Base-by-base conservation (phyloP, 2,888 invertebrate genomes). In the Apodemia hepburni region DNA sequence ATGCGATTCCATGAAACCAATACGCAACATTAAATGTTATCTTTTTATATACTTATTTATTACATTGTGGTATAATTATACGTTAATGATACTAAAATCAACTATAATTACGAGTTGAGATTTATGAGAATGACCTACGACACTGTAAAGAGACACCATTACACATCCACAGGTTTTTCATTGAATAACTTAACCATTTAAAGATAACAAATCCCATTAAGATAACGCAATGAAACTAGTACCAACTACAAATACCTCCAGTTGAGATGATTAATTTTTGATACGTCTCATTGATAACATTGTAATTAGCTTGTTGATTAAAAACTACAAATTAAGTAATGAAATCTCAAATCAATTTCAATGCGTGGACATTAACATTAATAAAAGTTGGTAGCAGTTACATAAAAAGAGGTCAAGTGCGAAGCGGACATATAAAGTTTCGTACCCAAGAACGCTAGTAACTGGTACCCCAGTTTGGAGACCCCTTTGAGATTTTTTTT, bases 61-160 rank as follows among this genome's bases (percentile, higher is more conserved):
- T 17, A 22, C 51, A 51, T 51, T 51, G 51, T 22, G 51, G 64
- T 62, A 35, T 65, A 54, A 66, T 64, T 63, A 66, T 64, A 66
- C 63, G 59, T 66, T 61, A 63, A 68, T 64, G 60, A 59, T 66
- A 66, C 68, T 69, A 64, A 68, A 68, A 67, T 67, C 64, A 63
- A 62, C 38, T 68, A 62, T 68, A 66, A 64, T 66, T 67, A 60
- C 61, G 62, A 60, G 61, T 45, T 59, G 66, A 64, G 69, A 68
- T 69, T 68, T 65, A 69, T 61, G 57, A 51, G 63, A 61, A 63
- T 64, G 58, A 65, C 60, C 61, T 69, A 61, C 63, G 62, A 65
- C 63, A 54, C 59, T 22, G 51, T 11, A 22, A 18, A 18, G 22
- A 22, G 51, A 9, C 18, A 22, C 18, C 11, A 51, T 51, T 38